Percentiles rank a stretch among this genome's conserved stretches.
Conservation (phyloP, 1,140 invertebrate species). For the Aphaenogaster floridana region DNA sequence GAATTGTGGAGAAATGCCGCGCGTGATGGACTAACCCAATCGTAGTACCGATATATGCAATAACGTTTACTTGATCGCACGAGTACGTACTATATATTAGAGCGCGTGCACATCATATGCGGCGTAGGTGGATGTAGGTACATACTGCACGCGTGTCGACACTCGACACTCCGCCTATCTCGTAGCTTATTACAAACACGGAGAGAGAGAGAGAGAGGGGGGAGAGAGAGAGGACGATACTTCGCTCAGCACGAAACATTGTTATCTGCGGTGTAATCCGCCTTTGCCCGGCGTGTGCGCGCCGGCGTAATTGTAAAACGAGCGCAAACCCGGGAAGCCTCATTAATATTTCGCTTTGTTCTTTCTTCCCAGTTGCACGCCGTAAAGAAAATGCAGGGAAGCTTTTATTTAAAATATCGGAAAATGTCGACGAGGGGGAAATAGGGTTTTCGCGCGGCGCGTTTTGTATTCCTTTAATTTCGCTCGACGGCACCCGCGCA, state of each 20-base stretch:
- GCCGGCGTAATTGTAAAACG: constrained; percentile 8
- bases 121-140: neutral
- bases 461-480: constrained; percentile 20
- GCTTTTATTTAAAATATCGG: constrained; percentile 17
- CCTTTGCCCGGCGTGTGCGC: neutral
- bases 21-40: constrained; percentile 33
- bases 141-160: constrained; percentile 43
- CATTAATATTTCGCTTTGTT: constrained; percentile 38
- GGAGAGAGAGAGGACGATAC: neutral
- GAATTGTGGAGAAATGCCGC: constrained; percentile 4
- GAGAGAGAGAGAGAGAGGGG: neutral
- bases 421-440: neutral
- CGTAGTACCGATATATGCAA: constrained; percentile 20
- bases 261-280: constrained; percentile 37
- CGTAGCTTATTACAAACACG: constrained; percentile 28
- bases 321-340: neutral
- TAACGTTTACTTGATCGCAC: constrained; percentile 43
- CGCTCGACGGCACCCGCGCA: neutral
- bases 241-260: constrained; percentile 40
- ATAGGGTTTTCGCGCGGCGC: too few relatives aligned
- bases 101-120: constrained; percentile 1
- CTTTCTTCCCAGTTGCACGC: neutral
- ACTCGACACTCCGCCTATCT: constrained; percentile 32
- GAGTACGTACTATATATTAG: constrained; percentile 25
- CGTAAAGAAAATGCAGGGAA: neutral